Base-by-base conservation (phyloP, 2,888 invertebrate species). In the Ennomos erosarius region DNA sequence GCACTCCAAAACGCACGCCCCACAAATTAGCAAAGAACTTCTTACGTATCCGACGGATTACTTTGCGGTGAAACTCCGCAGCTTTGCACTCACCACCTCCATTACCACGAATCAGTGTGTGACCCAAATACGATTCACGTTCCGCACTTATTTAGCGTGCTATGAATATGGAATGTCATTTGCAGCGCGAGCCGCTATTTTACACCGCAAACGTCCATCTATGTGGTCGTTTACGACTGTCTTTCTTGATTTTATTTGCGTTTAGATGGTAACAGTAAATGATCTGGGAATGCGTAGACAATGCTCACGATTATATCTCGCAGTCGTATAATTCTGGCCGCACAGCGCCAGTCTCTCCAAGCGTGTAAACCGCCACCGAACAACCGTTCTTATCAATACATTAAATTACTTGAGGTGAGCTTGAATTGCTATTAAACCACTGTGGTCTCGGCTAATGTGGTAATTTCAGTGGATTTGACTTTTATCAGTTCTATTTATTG, bases 41-140 rank as follows among this genome's bases (percentile, higher is more conserved):
- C 79, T 80, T 82, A 82, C 75, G 80, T 73, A 72, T 75, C 76
- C 73, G 76, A 76, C 74, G 80, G 82, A 89, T 88, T 84, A 80
- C 49, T 87, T 26, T 90, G 88, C 81, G 88, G 90, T 89, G 78
- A 82, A 83, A 81, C 75, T 76, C 70, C 59, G 67, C 78, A 74
- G 74, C 74, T 83, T 77, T 76, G 81, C 77, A 79, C 78, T 77
- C 76, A 64, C 70, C 79, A 82, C 74, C 84, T 62, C 81, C 79
- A 87, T 90, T 87, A 88, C 84, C 66, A 68, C 81, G 79, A 84
- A 84, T 76, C 82, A 79, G 83, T 82, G 84, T 88, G 84, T 88
- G 88, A 88, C 90, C 90, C 76, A 85, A 87, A 90, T 90, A 83
- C 73, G 70, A 52, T 64, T 66, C 67, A 73, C 78, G 72, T 59